Evolutionary conservation across 1,140 invertebrate species (phyloP).

Genomic region (Drosophila persimilis): DNA sequence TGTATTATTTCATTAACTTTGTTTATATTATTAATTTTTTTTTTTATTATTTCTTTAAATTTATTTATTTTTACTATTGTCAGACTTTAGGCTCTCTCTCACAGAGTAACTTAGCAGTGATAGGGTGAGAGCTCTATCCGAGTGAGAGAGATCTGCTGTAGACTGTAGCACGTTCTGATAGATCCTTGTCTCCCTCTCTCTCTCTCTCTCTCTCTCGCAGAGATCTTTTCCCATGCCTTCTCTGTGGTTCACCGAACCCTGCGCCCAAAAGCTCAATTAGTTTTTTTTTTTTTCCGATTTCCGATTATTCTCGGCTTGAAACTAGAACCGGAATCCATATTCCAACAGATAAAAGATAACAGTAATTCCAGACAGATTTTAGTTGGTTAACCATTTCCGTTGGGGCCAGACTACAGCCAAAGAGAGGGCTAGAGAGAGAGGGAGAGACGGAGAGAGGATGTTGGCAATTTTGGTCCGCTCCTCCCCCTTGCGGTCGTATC

Average conservation of each 20-base stretch:
- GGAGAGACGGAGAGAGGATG: conserved; percentile 21
- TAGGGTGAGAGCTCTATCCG: too few relatives aligned
- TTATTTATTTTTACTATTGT: too few relatives aligned
- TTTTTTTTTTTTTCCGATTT: neutral
- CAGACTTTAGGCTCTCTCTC: too few relatives aligned
- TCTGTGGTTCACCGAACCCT: conserved; percentile 8
- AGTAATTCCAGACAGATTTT: conserved; percentile 10
- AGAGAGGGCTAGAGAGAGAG: conserved; percentile 22
- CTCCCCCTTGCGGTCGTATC: conserved; percentile 8
- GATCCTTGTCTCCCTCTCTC: too few relatives aligned
- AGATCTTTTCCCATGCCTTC: neutral
- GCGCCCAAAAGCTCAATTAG: conserved; percentile 7
- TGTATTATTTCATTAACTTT: too few relatives aligned
- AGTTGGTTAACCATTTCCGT: conserved; percentile 47
- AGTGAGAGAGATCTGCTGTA: too few relatives aligned
- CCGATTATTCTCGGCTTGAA: neutral
- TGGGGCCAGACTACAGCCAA: conserved; percentile 3
- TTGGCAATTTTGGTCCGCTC: conserved; percentile 27
- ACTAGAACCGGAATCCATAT: conserved; percentile 38
- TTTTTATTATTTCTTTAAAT: too few relatives aligned
- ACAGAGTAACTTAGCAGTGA: too few relatives aligned
- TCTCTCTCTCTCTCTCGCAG: too few relatives aligned
- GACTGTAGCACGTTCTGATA: too few relatives aligned
- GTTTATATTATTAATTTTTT: too few relatives aligned
- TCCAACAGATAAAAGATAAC: conserved; percentile 23